Conservation (phyloP, 2,797 vertebrate genomes). For the Varecia variegata region DNA sequence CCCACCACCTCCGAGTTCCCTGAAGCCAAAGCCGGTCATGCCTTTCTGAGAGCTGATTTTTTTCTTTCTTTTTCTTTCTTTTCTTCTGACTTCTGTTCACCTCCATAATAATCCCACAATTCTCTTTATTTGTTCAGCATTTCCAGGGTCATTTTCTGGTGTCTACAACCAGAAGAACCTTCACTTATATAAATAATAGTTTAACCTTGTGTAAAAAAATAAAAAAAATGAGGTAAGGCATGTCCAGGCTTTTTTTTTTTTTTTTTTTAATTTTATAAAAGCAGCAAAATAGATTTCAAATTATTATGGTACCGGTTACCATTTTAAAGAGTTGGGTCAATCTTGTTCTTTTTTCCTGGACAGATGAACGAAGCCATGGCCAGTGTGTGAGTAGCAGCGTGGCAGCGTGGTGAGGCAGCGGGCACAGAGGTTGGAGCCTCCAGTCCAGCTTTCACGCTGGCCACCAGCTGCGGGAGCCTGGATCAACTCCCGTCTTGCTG, state of each 20-base stretch:
- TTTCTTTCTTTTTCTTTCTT: not conserved
- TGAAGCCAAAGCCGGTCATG: not conserved
- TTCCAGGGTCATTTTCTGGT: not conserved
- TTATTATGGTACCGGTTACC: not conserved
- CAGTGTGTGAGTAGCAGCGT: accelerated
- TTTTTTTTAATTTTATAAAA: not conserved
- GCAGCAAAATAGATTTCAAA: not conserved
- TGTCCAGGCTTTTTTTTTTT: no score
- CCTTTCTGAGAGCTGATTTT: not conserved
- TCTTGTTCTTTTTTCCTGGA: no score
- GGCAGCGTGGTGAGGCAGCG: accelerated
- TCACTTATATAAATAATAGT: no score
- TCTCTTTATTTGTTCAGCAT: not conserved
- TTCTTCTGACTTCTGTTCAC: not conserved
- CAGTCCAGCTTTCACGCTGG: accelerated
- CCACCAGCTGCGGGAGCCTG: not conserved
- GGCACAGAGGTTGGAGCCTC: accelerated
- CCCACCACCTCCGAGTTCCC: not conserved
- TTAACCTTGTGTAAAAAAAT: not conserved
- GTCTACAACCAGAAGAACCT: not conserved
- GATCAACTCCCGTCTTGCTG: not conserved
- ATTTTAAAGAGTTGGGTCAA: not conserved
- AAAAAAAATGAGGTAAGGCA: not conserved
- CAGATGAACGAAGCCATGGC: not conserved
- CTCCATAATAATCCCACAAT: not conserved